phyloP scores from a whole-genome alignment of 2,888 invertebrate genomes.

The Aproaerema taeniolella region DNA sequence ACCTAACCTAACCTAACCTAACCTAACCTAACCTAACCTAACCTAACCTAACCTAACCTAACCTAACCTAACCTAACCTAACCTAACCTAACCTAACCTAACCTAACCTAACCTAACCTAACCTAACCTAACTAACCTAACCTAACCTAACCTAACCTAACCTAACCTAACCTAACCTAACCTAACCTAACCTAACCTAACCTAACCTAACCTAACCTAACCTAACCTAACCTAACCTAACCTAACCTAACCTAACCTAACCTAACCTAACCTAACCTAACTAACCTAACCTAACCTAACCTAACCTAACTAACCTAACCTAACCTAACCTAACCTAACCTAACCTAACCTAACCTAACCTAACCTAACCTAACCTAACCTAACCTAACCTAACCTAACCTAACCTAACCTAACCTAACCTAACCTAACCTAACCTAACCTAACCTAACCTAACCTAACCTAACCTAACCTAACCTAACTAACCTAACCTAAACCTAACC shows the following conservation, averaged over 20 bases:
- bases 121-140: conserved; percentile 26
- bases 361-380: conserved; percentile 25
- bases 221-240: conserved; percentile 24
- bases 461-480: conserved; percentile 12
- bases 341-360: conserved; percentile 24
- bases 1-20: conserved; percentile 25
- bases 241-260: conserved; percentile 24
- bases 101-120: conserved; percentile 25
- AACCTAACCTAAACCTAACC: conserved; percentile 14
- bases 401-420: conserved; percentile 20
- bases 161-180: conserved; percentile 26
- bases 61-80: conserved; percentile 25
- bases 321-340: conserved; percentile 25
- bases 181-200: conserved; percentile 26
- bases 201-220: conserved; percentile 23
- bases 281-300: conserved; percentile 21
- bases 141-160: conserved; percentile 24
- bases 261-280: conserved; percentile 19
- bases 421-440: conserved; percentile 20
- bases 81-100: conserved; percentile 24
- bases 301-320: conserved; percentile 23
- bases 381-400: conserved; percentile 23
- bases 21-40: conserved; percentile 25
- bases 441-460: conserved; percentile 16
- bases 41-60: conserved; percentile 25